Percentiles rank a stretch among this genome's conserved stretches.
phyloP scores from a whole-genome alignment of 2,797 vertebrate genomes.

The Lindbergichthys nudifrons region DNA sequence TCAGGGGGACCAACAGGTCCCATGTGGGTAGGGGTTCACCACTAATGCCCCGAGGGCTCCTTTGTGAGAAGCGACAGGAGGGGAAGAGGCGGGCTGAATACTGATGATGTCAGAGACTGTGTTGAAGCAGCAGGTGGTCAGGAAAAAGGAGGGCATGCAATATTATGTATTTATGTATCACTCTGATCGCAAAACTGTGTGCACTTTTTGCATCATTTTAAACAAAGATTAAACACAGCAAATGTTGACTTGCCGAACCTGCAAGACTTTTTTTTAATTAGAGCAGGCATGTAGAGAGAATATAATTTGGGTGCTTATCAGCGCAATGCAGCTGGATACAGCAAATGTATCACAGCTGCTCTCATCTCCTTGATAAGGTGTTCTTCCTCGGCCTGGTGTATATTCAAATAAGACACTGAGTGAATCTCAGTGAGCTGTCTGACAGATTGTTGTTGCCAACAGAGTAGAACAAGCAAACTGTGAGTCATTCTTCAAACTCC shows the following conservation, averaged over 20 bases:
- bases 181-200: slow-evolving; percentile 24
- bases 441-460: slow-evolving; percentile 68
- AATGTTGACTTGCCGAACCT: slow-evolving; percentile 67
- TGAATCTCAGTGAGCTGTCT: slow-evolving; percentile 61
- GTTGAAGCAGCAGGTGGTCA: slow-evolving; percentile 70
- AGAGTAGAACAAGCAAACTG: slow-evolving; percentile 61
- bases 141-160: slow-evolving; percentile 23
- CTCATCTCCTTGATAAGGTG: slow-evolving; percentile 79
- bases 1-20: slow-evolving; percentile 81
- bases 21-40: slow-evolving; percentile 76
- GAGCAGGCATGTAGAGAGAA: slow-evolving; percentile 70
- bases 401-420: slow-evolving; percentile 71
- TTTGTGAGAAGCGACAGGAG: slow-evolving; percentile 71
- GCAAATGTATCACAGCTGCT: slow-evolving; percentile 73
- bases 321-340: slow-evolving; percentile 75
- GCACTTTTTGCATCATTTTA: slow-evolving; percentile 68
- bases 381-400: slow-evolving; percentile 65
- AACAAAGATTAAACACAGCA: slow-evolving; percentile 76
- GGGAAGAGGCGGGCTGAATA: slow-evolving; percentile 66
- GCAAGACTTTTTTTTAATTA: slow-evolving; percentile 81
- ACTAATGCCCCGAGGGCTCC: slow-evolving; percentile 72
- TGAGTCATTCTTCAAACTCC: slow-evolving; percentile 56
- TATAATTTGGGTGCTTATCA: slow-evolving; percentile 81
- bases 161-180: slow-evolving; percentile 47
- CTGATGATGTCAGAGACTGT: slow-evolving; percentile 63